phyloP scores from a whole-genome alignment of 2,113 vertebrate species.

The Phalacrocorax aristotelis region DNA sequence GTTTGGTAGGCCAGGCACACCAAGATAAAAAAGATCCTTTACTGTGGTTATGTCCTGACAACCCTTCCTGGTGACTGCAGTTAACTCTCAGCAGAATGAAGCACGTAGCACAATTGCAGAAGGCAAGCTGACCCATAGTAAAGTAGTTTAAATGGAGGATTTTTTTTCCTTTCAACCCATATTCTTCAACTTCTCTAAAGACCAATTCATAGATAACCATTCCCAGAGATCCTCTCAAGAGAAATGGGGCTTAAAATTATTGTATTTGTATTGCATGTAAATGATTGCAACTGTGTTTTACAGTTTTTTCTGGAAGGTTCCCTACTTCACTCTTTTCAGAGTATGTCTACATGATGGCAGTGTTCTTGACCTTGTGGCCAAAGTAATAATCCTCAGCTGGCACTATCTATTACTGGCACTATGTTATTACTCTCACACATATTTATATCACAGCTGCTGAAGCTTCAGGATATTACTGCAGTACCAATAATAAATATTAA shows the following conservation, averaged over 20 bases:
- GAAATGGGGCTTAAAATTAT: not conserved
- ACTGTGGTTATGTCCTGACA: not conserved
- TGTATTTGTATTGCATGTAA: not conserved
- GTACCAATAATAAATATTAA: conserved; percentile 54
- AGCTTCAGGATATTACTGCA: conserved; percentile 14
- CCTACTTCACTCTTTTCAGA: not conserved
- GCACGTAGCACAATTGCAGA: not conserved
- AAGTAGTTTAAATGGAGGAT: not conserved
- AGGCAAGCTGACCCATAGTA: not conserved
- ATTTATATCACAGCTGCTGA: not conserved
- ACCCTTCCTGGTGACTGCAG: not conserved
- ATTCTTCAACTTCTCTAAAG: not conserved
- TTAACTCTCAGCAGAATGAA: not conserved
- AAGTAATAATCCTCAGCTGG: conserved; percentile 13
- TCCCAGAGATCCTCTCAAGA: not conserved
- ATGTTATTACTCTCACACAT: not conserved
- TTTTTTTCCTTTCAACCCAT: not conserved
- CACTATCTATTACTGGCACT: not conserved
- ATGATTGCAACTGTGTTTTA: not conserved
- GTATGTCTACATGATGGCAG: not conserved
- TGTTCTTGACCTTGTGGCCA: not conserved
- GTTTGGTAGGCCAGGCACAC: not conserved
- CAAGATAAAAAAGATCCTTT: not conserved
- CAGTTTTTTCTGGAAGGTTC: not conserved
- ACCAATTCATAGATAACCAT: not conserved